Conservation (phyloP, 53 echinoderm and acorn worm species). For the Holothuria scabra region DNA sequence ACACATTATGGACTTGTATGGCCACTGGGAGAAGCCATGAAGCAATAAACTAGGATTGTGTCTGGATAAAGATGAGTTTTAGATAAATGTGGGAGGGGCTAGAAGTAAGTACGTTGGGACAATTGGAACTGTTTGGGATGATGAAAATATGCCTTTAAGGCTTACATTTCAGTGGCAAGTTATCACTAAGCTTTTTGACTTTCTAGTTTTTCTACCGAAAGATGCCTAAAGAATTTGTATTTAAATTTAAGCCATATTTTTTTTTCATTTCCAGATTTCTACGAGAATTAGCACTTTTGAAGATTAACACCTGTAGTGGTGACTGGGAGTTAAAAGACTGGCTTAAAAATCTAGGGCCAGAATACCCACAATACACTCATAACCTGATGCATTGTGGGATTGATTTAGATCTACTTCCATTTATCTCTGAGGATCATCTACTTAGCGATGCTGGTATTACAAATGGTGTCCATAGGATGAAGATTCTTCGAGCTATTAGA, state of each 20-base stretch:
- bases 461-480: slow-evolving; percentile 97
- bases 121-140: too few relatives aligned
- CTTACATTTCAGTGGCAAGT: too few relatives aligned
- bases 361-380: slow-evolving; percentile 95
- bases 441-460: slow-evolving; percentile 89
- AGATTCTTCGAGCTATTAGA: slow-evolving; percentile 79
- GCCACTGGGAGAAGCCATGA: too few relatives aligned
- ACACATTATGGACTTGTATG: too few relatives aligned
- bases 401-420: slow-evolving; percentile 81
- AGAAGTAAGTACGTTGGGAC: too few relatives aligned
- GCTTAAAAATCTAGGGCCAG: slow-evolving; percentile 90
- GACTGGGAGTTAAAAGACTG: slow-evolving; percentile 91
- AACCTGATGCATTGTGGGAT: slow-evolving; percentile 97
- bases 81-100: too few relatives aligned
- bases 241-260: too few relatives aligned
- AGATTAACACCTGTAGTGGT: slow-evolving; percentile 86
- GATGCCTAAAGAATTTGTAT: neutral
- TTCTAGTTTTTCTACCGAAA: too few relatives aligned
- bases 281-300: slow-evolving; percentile 82
- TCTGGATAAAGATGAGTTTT: too few relatives aligned
- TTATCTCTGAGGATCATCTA: slow-evolving; percentile 81
- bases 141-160: too few relatives aligned
- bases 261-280: slow-evolving; percentile 69
- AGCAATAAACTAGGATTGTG: too few relatives aligned
- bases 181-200: too few relatives aligned